Base-by-base conservation (phyloP, 2,888 invertebrate species). In the Sturmia bella region DNA sequence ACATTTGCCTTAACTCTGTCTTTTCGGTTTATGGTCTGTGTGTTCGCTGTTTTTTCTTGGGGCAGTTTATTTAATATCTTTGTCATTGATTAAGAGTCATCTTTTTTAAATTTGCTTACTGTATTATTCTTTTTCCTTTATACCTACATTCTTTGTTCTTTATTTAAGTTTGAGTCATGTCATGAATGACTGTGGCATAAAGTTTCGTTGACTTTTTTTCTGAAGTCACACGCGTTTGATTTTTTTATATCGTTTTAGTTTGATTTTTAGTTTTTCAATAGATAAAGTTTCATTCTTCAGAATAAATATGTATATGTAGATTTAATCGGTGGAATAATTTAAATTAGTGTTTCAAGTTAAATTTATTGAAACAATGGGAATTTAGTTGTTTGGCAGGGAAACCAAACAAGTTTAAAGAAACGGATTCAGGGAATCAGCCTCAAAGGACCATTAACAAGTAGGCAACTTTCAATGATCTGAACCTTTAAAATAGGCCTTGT, bases 61-160 rank as follows among this genome's bases (percentile, higher is more conserved):
- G 19, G 6, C 50, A 41, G 39, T 48, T 74, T 17, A 43, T 7
- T 1, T n/a, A 9, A 32, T 41, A 19, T 57, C 50, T 74, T 74
- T 74, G 74, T 74, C 57, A 66, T 75, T 75, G 66, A 64, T 59
- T 68, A 68, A 66, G 50, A 66, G 66, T 32, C 52, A 39, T 74
- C 56, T 24, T 24, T 56, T 45, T 11, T 32, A 50, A 32, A 50
- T 68, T 52, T 45, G 27, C 54, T 61, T 32, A 54, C 32, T n/a
- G n/a, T n/a, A n/a, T n/a, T n/a, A n/a, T n/a, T n/a, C n/a, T 54
- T 41, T 39, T 57, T 39, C 15, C 50, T 43, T 4, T 32, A 21
- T 54, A 39, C 19, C 48, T 13, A n/a, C 54, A 39, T 9, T 27
- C n/a, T 7, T 19, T 15, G 13, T 61, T 76, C 75, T 76, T 75